Conservation (phyloP, 2,113 vertebrate species). For the Eidolon helvum region DNA sequence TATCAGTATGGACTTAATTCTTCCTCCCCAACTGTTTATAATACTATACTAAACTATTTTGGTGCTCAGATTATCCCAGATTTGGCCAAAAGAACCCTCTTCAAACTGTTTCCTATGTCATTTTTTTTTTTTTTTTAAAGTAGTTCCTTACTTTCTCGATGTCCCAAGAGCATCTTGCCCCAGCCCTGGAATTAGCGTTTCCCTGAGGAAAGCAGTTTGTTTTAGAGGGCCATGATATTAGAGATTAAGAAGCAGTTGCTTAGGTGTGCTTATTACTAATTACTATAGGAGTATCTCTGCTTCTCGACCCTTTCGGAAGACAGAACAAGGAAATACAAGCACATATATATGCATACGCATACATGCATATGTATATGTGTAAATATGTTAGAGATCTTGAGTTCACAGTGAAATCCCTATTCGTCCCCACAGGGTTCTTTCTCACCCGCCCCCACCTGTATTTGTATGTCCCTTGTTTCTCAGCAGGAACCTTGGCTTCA, state of each 20-base stretch:
- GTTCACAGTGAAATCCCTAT: neutral
- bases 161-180: neutral
- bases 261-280: neutral
- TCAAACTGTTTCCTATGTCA: neutral
- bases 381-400: neutral
- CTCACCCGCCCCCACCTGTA: neutral
- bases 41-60: neutral
- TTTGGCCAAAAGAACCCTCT: neutral
- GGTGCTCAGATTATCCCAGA: neutral
- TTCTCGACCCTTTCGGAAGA: neutral
- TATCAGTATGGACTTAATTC: neutral
- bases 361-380: no score
- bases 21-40: neutral
- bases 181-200: neutral
- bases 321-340: neutral
- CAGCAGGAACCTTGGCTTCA: neutral
- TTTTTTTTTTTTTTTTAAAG: neutral
- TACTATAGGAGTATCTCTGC: neutral
- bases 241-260: neutral
- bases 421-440: neutral
- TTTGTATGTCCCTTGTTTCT: neutral
- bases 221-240: neutral
- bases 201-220: neutral
- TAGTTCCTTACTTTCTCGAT: neutral
- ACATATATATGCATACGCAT: neutral